phyloP scores from a whole-genome alignment of 2,888 invertebrate species.

The Graphium colonna region DNA sequence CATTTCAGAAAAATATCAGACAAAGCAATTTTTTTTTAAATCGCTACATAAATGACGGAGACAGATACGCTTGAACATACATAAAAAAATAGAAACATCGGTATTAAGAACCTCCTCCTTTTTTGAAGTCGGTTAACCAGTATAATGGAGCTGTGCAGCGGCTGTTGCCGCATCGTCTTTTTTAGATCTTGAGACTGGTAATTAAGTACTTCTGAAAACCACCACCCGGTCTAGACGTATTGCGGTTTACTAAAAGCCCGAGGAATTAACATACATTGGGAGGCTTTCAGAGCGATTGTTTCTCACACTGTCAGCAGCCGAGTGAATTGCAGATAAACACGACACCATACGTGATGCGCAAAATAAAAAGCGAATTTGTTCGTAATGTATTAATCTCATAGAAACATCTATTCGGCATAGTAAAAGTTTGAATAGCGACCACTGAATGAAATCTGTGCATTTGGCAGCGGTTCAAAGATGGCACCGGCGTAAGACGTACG shows the following conservation, averaged over 20 bases:
- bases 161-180: constrained; percentile 20
- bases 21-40: too few relatives aligned
- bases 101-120: too few relatives aligned
- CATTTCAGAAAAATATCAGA: too few relatives aligned
- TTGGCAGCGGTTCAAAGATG: constrained; percentile 22
- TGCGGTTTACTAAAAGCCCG: constrained; percentile 41
- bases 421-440: background rate
- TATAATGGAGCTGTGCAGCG: constrained; percentile 11
- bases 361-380: background rate
- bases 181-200: constrained; percentile 29
- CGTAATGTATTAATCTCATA: background rate
- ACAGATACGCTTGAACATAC: too few relatives aligned
- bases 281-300: constrained; percentile 27
- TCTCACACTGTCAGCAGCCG: background rate
- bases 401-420: background rate
- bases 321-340: background rate
- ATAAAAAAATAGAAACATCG: too few relatives aligned
- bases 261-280: constrained; percentile 29
- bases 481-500: constrained; percentile 7
- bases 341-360: background rate
- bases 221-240: constrained; percentile 53
- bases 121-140: too few relatives aligned
- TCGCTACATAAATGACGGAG: too few relatives aligned
- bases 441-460: constrained; percentile 20
- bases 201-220: constrained; percentile 43